These are phyloP conservation scores for Drosophila guanche DNA, from an alignment of 1,140 invertebrate genomes.

Conservation along the genomic window DNA sequence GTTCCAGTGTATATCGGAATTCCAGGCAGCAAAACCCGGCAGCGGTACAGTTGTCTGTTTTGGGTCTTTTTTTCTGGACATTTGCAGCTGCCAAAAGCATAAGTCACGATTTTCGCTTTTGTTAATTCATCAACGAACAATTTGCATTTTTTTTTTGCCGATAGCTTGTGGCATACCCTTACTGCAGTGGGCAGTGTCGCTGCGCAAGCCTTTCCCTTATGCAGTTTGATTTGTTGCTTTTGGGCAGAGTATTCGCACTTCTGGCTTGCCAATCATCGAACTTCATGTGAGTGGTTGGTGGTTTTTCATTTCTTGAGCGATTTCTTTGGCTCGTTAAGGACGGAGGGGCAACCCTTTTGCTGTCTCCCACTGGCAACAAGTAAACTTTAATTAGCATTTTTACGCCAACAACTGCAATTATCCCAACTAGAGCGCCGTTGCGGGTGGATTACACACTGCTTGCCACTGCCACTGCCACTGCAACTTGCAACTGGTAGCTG, in stretches of 20 bases:
- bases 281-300: constrained; percentile 13
- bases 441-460: constrained; percentile 40
- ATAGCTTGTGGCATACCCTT: constrained; percentile 30
- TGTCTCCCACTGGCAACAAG: constrained; percentile 53
- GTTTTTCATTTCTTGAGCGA: constrained; percentile 73
- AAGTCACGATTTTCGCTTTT: constrained; percentile 83
- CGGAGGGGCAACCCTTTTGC: constrained; percentile 50
- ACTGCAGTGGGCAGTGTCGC: background rate
- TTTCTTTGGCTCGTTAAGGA: constrained; percentile 76
- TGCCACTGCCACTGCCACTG: constrained; percentile 18
- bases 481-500: constrained; percentile 22
- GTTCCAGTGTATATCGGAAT: too few relatives aligned
- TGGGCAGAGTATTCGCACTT: constrained; percentile 17
- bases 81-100: constrained; percentile 82
- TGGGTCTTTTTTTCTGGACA: constrained; percentile 28
- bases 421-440: constrained; percentile 41
- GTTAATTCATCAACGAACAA: constrained; percentile 83
- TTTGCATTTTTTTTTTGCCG: constrained; percentile 74
- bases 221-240: background rate
- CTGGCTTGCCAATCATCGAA: background rate
- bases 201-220: background rate
- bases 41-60: constrained; percentile 18
- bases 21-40: constrained; percentile 25
- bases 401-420: constrained; percentile 63
- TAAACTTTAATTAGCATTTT: constrained; percentile 80